Evolutionary conservation across 2,797 vertebrate species (phyloP), one percentile per base, ranked within the genome.

Genomic region (Argyrosomus regius): DNA sequence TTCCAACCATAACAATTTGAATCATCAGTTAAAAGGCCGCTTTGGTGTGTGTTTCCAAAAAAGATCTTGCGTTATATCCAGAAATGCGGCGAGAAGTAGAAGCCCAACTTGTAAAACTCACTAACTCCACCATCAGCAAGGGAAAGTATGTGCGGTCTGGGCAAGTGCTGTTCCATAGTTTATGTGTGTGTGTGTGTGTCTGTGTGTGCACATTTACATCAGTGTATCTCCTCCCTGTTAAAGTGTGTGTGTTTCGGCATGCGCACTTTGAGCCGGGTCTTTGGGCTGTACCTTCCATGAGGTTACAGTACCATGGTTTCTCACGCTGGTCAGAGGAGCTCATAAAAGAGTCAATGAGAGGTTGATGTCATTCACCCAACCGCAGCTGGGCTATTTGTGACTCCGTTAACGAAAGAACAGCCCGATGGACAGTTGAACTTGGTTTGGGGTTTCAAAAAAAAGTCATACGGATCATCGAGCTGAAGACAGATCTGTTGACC

Each of bases 1-100:
- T 83, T 92, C 93, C 93, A 95, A 94, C 82, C 87, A 91, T 82
- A 94, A 94, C 91, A 94, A 72, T 82, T 82, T 86, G 88, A 92
- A 87, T 93, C 89, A 89, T 89, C 80, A 79, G 77, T 91, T 92
- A 82, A 92, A 90, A 88, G 76, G 71, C 78, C 35, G 63, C 84
- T 88, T 89, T 84, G 82, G 89, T 85, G 86, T 87, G 81, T 72
- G 85, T 89, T 89, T 88, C 89, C 78, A 87, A 93, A 91, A 89
- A 89, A 67, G 74, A 84, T 75, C 68, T 78, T 79, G 80, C 8
- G 43, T 89, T 89, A 82, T 86, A 85, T 84, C 85, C 84, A 89
- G 82, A 90, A 89, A 85, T 80, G 87, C 24, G 72, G 75, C 65
- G 12, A 87, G 75, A 67, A 87, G 83, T 72, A 90, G 75, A 90